Evolutionary conservation across 2,113 vertebrate species (phyloP).

Genomic region (Phainopepla nitens): DNA sequence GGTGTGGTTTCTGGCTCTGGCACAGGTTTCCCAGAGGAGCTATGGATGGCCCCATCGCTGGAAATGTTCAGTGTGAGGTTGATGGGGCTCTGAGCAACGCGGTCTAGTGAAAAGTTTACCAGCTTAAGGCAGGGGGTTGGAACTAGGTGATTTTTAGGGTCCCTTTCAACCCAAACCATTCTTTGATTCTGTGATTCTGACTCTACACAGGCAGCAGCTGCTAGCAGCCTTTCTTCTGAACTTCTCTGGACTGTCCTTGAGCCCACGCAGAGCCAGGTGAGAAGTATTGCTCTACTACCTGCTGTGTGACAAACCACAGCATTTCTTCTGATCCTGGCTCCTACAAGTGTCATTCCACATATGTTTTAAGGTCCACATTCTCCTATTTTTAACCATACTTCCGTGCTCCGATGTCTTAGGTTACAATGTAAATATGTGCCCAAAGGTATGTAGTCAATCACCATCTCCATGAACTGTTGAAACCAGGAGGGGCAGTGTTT

Average conservation of each 20-base stretch:
- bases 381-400: not conserved
- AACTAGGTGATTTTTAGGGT: not conserved
- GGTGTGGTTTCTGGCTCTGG: not conserved
- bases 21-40: not conserved
- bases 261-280: not conserved
- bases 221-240: not conserved
- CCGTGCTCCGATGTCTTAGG: fast-evolving
- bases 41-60: not conserved
- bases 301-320: fast-evolving
- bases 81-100: not conserved
- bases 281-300: not conserved
- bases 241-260: not conserved
- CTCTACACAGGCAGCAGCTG: not conserved
- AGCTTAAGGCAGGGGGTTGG: not conserved
- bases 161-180: not conserved
- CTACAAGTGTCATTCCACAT: not conserved
- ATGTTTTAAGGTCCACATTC: not conserved
- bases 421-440: too few species aligned
- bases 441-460: too few species aligned
- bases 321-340: not conserved
- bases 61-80: not conserved
- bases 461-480: too few species aligned
- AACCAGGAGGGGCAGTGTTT: too few species aligned
- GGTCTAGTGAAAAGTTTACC: not conserved
- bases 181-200: not conserved